These are phyloP conservation scores for Lasioglossum leucozonium DNA, from an alignment of 2,888 invertebrate genomes.

Conservation along the genomic window DNA sequence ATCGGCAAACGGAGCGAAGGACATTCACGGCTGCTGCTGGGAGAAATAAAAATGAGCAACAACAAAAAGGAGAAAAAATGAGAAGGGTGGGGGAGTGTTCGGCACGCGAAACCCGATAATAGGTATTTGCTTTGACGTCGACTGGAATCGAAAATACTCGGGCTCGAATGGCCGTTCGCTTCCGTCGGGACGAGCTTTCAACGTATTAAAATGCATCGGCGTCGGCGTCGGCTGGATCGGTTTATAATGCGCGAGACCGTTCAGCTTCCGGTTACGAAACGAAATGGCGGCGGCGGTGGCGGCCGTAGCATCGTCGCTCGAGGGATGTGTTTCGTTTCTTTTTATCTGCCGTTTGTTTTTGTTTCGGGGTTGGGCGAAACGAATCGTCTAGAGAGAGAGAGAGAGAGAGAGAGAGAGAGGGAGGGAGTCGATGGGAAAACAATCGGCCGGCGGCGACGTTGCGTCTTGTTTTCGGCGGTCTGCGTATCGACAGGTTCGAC, in stretches of 20 bases:
- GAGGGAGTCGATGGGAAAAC: background rate
- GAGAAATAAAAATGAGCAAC: background rate
- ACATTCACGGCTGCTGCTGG: constrained; percentile 1
- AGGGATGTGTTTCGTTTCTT: background rate
- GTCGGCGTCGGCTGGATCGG: constrained; percentile 6
- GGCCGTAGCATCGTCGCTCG: background rate
- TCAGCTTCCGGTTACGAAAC: constrained; percentile 10
- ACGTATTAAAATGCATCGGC: constrained; percentile 18
- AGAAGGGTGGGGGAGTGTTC: background rate
- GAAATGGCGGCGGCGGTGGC: background rate
- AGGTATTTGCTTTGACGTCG: constrained; percentile 30
- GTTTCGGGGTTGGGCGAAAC: background rate
- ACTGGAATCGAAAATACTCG: constrained; percentile 14
- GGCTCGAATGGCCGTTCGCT: background rate
- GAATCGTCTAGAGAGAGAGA: background rate
- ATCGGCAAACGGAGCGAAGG: background rate
- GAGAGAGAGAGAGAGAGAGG: background rate
- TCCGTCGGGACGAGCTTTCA: constrained; percentile 13
- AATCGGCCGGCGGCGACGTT: constrained; percentile 10
- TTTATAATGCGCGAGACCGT: constrained; percentile 21
- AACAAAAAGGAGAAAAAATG: background rate
- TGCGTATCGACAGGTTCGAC: constrained; percentile 19
- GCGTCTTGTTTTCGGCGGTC: constrained; percentile 17
- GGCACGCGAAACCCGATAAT: constrained; percentile 17
- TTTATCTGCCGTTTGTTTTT: background rate